These are phyloP conservation scores for Sylvia atricapilla DNA, from an alignment of 2,113 vertebrate species.

Conservation along the genomic window DNA sequence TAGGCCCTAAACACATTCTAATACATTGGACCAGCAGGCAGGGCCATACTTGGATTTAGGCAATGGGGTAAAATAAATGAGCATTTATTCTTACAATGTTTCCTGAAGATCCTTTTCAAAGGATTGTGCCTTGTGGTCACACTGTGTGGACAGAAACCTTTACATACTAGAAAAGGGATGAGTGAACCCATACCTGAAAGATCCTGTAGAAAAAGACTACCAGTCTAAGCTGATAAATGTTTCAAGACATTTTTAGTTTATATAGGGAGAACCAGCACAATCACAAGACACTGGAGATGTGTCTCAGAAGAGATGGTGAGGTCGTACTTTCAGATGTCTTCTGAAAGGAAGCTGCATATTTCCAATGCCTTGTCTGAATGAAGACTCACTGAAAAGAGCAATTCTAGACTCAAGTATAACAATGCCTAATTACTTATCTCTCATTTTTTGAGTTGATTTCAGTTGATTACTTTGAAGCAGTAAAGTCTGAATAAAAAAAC, in stretches of 20 bases:
- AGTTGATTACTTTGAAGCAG: neutral
- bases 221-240: rapidly evolving
- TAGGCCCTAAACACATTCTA: neutral
- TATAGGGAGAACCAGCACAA: neutral
- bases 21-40: neutral
- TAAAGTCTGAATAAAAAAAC: neutral
- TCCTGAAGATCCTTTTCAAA: neutral
- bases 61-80: neutral
- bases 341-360: neutral
- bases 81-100: neutral
- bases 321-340: neutral
- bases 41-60: neutral
- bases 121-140: no score
- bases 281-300: neutral
- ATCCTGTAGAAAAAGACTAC: neutral
- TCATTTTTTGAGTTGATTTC: neutral
- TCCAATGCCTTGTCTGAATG: neutral
- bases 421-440: neutral
- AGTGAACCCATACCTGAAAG: neutral
- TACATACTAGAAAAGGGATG: neutral
- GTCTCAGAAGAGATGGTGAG: neutral
- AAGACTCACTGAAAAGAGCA: neutral
- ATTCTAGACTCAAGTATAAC: neutral
- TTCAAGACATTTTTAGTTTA: neutral
- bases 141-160: neutral